Evolutionary conservation across 2,888 invertebrate genomes (phyloP), one percentile per base, ranked within the genome.

Genomic region (Actias luna): DNA sequence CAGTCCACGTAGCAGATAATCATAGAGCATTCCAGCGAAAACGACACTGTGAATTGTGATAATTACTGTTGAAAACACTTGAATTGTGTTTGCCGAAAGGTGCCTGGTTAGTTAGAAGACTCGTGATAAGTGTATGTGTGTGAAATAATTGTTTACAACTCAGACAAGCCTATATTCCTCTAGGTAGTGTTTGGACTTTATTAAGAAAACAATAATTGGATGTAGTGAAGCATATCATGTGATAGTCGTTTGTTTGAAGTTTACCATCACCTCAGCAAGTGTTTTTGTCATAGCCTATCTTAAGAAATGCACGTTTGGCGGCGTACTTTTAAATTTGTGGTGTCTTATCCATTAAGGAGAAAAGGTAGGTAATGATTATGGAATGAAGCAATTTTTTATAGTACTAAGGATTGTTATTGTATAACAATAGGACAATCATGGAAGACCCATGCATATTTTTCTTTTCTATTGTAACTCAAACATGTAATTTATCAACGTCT

Each of bases 1-100:
- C 88, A 85, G 58, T 84, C 89, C 1, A 78, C 92, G 63, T 91
- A 90, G 86, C 87, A 68, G 14, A 61, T 66, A n/a, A n/a, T 27
- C 7, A 31, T 58, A 5, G 58, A 62, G 29, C 27, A 50, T 57
- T 36, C 59, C 46, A 29, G 50, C 60, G 3, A 64, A 50, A 60
- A 27, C 27, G 65, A 62, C 60, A 58, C 60, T 50, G 63, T 66
- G 61, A 50, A 50, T 12, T 50, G 46, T 50, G 46, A 50, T 50
- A 22, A 50, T 5, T 25, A 50, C 25, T 50, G 10, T 8, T 50
- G 3, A 22, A 12, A 5, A 50, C 25, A 50, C 22, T n/a, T 50
- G 12, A 39, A 50, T 12, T 50, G 10, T 22, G 4, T 50, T 8
- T 25, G 18, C 42, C 42, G n/a, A 50, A 25, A 50, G 22, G 46